Evolutionary conservation across 2,797 vertebrate species (phyloP).

Genomic region (Syndactyla subalaris): DNA sequence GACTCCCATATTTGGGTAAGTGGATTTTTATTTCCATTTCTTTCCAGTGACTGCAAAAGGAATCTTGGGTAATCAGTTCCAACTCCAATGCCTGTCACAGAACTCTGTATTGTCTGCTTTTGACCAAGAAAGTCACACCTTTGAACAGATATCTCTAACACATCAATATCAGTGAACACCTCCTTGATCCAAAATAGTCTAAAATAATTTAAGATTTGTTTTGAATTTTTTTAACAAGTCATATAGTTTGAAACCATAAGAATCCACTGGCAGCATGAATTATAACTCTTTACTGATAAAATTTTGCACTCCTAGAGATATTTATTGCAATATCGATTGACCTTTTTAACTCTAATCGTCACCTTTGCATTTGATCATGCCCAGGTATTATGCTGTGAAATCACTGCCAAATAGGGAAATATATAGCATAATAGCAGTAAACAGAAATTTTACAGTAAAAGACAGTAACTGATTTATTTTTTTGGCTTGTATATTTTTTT

Average conservation of each 20-base stretch:
- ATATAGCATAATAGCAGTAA: background rate
- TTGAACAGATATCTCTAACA: background rate
- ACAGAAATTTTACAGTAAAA: background rate
- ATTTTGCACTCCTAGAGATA: background rate
- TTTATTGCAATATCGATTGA: background rate
- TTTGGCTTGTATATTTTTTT: background rate
- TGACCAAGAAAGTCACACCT: background rate
- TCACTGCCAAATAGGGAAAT: background rate
- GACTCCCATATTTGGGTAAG: background rate
- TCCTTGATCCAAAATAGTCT: background rate
- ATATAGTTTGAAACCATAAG: background rate
- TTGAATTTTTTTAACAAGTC: background rate
- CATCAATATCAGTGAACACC: background rate
- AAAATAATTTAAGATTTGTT: background rate
- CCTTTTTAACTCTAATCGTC: background rate
- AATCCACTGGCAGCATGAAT: background rate
- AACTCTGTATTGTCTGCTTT: background rate
- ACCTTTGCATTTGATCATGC: background rate
- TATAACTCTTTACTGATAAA: background rate
- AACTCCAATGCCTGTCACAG: fast-evolving
- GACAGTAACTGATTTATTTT: background rate
- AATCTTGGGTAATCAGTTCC: background rate
- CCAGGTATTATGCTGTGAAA: background rate
- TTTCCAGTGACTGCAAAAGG: background rate
- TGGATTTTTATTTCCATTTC: background rate